These are phyloP conservation scores for Fistularia commersonii DNA, from an alignment of 2,797 vertebrate genomes.

Conservation along the genomic window DNA sequence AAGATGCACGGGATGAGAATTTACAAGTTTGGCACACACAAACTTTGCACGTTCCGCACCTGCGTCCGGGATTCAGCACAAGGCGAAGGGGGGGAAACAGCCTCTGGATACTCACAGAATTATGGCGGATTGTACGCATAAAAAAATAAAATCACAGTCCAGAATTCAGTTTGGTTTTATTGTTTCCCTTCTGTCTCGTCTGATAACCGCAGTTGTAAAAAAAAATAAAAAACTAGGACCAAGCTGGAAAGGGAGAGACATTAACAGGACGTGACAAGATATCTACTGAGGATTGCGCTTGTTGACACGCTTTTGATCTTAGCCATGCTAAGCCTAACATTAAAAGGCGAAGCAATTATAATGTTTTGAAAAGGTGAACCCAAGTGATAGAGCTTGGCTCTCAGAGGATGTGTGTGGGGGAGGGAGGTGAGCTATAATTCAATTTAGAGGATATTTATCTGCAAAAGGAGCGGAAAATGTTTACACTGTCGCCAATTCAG, in stretches of 20 bases:
- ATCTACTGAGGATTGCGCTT: constrained; percentile 8
- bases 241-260: too few species aligned
- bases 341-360: constrained; percentile 7
- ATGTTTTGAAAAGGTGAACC: constrained; percentile 23
- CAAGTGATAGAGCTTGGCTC: constrained; percentile 7
- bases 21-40: too few species aligned
- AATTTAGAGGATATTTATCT: constrained; percentile 7
- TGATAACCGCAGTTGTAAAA: constrained; percentile 3
- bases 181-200: constrained; percentile 8
- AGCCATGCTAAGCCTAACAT: constrained; percentile 14
- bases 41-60: too few species aligned
- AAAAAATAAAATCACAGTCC: not conserved
- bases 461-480: constrained; percentile 2
- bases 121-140: too few species aligned
- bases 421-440: not conserved
- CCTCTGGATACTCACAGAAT: too few species aligned
- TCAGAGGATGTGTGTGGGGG: not conserved
- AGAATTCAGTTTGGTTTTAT: constrained; percentile 11
- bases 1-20: too few species aligned
- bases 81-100: too few species aligned
- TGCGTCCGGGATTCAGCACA: too few species aligned
- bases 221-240: constrained; percentile 4
- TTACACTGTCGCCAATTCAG: constrained; percentile 1
- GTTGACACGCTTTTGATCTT: constrained; percentile 12
- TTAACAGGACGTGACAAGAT: constrained; percentile 20